Conservation (phyloP, 92 coral and sea anemone genomes). For the Porites lobata region DNA sequence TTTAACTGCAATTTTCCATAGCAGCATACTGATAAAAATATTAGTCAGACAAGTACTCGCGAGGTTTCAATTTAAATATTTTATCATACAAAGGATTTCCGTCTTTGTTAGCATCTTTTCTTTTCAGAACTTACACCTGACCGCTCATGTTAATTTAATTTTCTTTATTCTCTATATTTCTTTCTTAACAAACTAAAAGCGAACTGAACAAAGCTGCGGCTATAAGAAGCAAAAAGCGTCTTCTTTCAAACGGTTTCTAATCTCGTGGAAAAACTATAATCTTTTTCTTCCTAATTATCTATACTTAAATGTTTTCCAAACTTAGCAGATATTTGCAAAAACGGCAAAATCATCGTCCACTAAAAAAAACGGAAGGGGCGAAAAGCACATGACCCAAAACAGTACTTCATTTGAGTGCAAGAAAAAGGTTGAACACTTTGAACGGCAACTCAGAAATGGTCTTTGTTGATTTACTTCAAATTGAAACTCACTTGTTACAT, state of each 20-base stretch:
- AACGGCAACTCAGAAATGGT: too few relatives aligned
- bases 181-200: background rate
- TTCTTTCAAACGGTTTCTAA: background rate
- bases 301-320: too few relatives aligned
- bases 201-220: background rate
- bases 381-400: background rate
- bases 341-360: background rate
- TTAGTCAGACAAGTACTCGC: background rate
- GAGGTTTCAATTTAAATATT: background rate
- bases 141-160: constrained; percentile 10
- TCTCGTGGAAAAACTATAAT: too few relatives aligned
- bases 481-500: background rate
- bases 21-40: background rate
- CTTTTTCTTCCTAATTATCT: background rate
- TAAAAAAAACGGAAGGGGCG: background rate
- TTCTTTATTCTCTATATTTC: background rate
- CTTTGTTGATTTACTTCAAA: background rate
- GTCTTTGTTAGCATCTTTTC: constrained; percentile 2
- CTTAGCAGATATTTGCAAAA: background rate
- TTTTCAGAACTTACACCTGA: constrained; percentile 10
- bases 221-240: background rate
- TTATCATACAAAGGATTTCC: background rate
- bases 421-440: background rate
- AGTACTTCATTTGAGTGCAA: background rate
- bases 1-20: background rate